Percentiles rank a stretch among this genome's conserved stretches.
These are phyloP conservation scores for Nasonia giraulti DNA, from an alignment of 1,140 invertebrate genomes.

Conservation along the genomic window DNA sequence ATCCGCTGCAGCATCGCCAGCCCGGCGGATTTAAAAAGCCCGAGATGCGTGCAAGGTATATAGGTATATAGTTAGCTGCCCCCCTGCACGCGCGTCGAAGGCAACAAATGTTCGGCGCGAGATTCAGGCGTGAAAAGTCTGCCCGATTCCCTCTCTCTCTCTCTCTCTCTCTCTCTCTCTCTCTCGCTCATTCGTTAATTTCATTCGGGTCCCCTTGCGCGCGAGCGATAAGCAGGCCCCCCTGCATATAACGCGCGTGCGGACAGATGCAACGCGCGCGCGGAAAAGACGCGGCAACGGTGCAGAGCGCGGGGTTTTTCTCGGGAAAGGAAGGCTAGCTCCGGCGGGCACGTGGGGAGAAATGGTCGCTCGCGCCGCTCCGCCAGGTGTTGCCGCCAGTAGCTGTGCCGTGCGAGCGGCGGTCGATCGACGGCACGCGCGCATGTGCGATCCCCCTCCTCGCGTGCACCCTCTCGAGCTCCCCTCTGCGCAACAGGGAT, in stretches of 20 bases:
- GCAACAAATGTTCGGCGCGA: background rate
- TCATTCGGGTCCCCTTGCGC: background rate
- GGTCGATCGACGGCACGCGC: conserved; percentile 38
- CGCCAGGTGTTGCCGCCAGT: conserved; percentile 1
- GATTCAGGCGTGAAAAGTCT: background rate
- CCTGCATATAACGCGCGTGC: background rate
- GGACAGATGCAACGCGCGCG: background rate
- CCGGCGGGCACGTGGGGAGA: background rate
- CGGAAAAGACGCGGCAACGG: background rate
- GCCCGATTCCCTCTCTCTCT: background rate
- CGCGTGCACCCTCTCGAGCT: background rate
- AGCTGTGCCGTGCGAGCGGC: background rate
- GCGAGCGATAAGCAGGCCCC: background rate
- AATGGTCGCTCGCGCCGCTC: background rate
- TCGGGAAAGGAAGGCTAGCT: background rate
- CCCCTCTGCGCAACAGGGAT: conserved; percentile 41
- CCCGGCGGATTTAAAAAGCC: background rate
- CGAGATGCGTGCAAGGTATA: background rate
- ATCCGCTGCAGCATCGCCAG: background rate
- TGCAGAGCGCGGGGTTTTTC: conserved; percentile 15
- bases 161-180: background rate
- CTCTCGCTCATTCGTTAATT: background rate
- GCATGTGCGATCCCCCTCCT: conserved; percentile 32
- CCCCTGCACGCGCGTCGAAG: too few relatives aligned
- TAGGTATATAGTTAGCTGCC: too few relatives aligned